Conservation (phyloP, 2,113 vertebrate species). For the Marcusenius ussheri region DNA sequence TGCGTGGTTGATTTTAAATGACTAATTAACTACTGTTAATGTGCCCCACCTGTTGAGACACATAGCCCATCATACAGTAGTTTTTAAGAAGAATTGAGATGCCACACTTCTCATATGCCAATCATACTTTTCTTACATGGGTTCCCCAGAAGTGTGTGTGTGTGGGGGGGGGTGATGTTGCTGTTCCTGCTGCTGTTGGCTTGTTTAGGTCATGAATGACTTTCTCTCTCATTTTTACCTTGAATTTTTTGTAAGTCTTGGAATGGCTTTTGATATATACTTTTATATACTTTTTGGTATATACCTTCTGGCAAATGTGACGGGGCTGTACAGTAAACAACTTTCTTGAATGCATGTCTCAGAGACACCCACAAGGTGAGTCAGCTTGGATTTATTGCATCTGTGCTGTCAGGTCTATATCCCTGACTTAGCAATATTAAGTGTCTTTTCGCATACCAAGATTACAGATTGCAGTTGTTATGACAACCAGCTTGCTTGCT, state of each 20-base stretch:
- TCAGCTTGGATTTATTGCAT: neutral
- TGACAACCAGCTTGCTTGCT: constrained; percentile 59
- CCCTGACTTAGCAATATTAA: neutral
- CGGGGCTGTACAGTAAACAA: neutral
- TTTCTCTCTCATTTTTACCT: neutral
- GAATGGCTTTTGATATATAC: neutral
- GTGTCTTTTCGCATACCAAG: neutral
- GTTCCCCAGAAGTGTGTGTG: neutral
- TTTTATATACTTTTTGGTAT: neutral
- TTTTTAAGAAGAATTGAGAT: neutral
- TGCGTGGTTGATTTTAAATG: neutral
- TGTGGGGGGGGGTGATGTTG: neutral
- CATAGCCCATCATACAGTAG: neutral
- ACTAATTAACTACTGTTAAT: neutral
- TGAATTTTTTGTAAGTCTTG: neutral
- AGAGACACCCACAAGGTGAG: neutral
- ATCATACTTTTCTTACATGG: neutral
- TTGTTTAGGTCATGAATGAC: neutral
- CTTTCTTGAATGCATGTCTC: neutral
- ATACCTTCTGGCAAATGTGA: neutral
- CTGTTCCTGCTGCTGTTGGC: neutral
- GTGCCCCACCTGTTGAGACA: neutral
- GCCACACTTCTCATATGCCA: neutral
- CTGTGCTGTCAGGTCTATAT: neutral
- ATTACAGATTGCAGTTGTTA: constrained; percentile 45